Evolutionary conservation across 2,113 vertebrate species (phyloP), one percentile per base, ranked within the genome.

Genomic region (Phasianus colchicus): DNA sequence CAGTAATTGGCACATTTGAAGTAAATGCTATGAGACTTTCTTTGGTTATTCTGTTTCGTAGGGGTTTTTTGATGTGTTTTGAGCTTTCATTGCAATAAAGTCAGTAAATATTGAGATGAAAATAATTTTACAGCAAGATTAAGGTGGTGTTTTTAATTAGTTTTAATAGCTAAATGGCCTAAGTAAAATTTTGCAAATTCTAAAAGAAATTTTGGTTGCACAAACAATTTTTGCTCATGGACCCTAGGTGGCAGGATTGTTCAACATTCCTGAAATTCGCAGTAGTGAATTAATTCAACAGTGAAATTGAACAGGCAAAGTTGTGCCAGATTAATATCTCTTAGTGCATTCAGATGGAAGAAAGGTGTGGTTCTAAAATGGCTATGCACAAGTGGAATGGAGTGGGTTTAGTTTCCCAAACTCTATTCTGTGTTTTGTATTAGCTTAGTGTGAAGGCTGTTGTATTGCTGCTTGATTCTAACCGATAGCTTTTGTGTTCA

Each of bases 161-260:
- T 77, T 88, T 20, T 52, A 50, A 38, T 29, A 63, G 29, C n/a
- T 78, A 14, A 9, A 77, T 75, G 6, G 2, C 74, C 27, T 13
- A 20, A 58, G 38, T n/a, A 54, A 50, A 65, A 40, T 57, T 66
- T 66, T 55, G 21, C 18, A 0, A 88, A 43, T 82, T 50, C 54
- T 21, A 30, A 78, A 43, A 36, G 8, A 30, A 52, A 27, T 9
- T 30, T 80, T 55, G 34, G 18, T 15, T 57, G 45, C 52, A 52
- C 64, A 66, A 70, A 30, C 79, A 65, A 36, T 72, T 77, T 82
- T 83, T 52, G 14, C n/a, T 1, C 80, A 11, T 87, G 81, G 93
- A 29, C 98, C 90, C 90, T 97, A 98, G 98, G 86, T 98, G 98
- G 98, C 98, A 98, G 98, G 58, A 84, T 96, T 97, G 92, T 91